Percentiles rank a stretch among this genome's conserved stretches.
These are phyloP conservation scores for Priocnemis perturbator DNA, from an alignment of 2,888 invertebrate genomes.

Conservation along the genomic window DNA sequence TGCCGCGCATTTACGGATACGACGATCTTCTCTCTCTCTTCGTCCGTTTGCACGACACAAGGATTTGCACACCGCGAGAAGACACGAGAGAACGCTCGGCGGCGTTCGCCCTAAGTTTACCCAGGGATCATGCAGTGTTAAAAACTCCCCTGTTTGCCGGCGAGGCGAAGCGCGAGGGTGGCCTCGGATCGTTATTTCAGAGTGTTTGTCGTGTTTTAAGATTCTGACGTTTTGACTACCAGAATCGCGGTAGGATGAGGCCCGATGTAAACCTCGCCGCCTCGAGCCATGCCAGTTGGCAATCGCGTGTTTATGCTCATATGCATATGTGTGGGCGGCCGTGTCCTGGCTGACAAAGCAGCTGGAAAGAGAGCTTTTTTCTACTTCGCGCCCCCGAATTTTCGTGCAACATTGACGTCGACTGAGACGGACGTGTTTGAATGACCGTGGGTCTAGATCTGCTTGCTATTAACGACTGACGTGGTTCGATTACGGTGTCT, in stretches of 20 bases:
- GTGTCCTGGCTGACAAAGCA: too few relatives aligned
- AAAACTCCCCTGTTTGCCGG: constrained; percentile 74
- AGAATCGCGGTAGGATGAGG: constrained; percentile 51
- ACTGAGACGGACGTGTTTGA: too few relatives aligned
- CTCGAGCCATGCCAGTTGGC: too few relatives aligned
- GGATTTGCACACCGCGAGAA: constrained; percentile 53
- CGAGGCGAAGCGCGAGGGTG: constrained; percentile 64
- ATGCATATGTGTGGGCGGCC: too few relatives aligned
- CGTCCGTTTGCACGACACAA: constrained; percentile 34
- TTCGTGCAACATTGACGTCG: too few relatives aligned
- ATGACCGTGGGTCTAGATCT: too few relatives aligned
- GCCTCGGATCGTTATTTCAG: constrained; percentile 73
- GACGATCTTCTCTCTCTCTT: not conserved
- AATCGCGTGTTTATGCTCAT: too few relatives aligned
- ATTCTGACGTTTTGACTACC: constrained; percentile 74
- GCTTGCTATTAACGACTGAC: too few relatives aligned
- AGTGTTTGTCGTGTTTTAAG: constrained; percentile 74
- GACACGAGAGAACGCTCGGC: constrained; percentile 34
- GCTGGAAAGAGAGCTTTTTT: too few relatives aligned
- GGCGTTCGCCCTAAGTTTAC: constrained; percentile 68
- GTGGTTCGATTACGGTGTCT: too few relatives aligned
- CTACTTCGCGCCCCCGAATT: too few relatives aligned
- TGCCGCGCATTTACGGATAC: too few relatives aligned
- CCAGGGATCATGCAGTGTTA: constrained; percentile 74
- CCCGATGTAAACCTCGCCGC: constrained; percentile 25